Percentiles rank a stretch among this genome's conserved stretches.
phyloP scores from a whole-genome alignment of 2,113 vertebrate species.

The Pachyramphus minor region DNA sequence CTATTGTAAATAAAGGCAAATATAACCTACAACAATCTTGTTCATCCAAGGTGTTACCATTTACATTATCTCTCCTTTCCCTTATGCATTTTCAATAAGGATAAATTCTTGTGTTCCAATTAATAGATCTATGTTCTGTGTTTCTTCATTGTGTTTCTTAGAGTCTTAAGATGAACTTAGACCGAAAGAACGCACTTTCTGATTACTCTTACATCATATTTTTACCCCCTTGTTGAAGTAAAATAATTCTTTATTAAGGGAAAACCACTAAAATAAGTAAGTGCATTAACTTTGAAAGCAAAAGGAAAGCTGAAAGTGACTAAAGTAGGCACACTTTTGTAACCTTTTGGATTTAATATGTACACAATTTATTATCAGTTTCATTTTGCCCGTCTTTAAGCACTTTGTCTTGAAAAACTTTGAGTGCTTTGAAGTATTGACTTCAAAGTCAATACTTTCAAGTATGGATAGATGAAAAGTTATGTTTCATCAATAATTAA shows the following conservation, averaged over 20 bases:
- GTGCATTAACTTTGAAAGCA: background rate
- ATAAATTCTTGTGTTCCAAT: background rate
- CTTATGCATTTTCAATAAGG: background rate
- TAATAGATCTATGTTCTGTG: background rate
- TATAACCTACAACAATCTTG: background rate
- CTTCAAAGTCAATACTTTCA: background rate
- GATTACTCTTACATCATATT: background rate
- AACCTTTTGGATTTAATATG: background rate
- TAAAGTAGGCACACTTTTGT: background rate
- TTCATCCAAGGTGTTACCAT: background rate
- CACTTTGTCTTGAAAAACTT: background rate
- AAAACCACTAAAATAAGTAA: background rate
- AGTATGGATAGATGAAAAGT: background rate
- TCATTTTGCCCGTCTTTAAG: background rate
- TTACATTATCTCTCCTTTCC: background rate
- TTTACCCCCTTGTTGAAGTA: background rate
- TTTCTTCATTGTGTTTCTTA: background rate
- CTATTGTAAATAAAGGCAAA: background rate
- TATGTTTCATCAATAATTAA: constrained; percentile 19
- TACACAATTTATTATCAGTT: background rate
- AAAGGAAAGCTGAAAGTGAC: background rate
- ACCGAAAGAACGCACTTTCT: background rate
- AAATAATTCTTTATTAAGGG: background rate
- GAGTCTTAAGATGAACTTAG: background rate
- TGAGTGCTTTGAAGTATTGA: background rate